Evolutionary conservation across 2,797 vertebrate genomes (phyloP), one percentile per base, ranked within the genome.

Genomic region (Scleropages formosus): DNA sequence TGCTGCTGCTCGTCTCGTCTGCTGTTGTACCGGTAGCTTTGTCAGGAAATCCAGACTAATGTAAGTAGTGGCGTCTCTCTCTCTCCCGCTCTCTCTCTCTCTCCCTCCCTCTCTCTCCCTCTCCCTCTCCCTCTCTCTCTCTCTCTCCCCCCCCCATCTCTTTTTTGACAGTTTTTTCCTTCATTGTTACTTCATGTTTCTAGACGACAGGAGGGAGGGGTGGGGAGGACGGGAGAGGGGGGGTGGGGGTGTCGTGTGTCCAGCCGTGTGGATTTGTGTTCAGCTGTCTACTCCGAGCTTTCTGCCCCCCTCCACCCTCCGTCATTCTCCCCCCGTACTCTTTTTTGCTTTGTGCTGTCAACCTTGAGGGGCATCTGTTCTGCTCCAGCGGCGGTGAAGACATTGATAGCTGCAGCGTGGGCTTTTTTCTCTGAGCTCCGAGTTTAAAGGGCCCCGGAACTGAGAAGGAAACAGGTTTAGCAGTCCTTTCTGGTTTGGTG

Each of bases 251-350:
- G 82, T 78, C 84, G 86, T 88, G 84, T 85, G 84, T 88, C 77
- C 85, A 82, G 74, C 72, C 66, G 66, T 82, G 77, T 79, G 85
- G 89, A 87, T 91, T 90, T 88, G 86, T 89, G 86, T 90, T 91
- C 89, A 91, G 91, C 89, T 92, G 91, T 92, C 90, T 91, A 83
- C 85, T 90, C 84, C 79, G 81, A 78, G 80, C 85, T 78, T 71
- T 81, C 84, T 58, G 86, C 85, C 81, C 86, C 39, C 27, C 76
- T n/a, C 59, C 51, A n/a, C 59, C 46, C 6, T 58, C 51, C 69
- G 46, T 77, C 67, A 75, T 62, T 77, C 39, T 79, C 79, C 84
- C 80, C 67, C 79, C 72, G 60, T 74, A 78, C 70, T 68, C 72
- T 65, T 73, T 64, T 64, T 73, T 80, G 81, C 83, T 85, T 85